Evolutionary conservation across 2,113 vertebrate genomes (phyloP).

Genomic region (Stomatorhinus ivindoensis): DNA sequence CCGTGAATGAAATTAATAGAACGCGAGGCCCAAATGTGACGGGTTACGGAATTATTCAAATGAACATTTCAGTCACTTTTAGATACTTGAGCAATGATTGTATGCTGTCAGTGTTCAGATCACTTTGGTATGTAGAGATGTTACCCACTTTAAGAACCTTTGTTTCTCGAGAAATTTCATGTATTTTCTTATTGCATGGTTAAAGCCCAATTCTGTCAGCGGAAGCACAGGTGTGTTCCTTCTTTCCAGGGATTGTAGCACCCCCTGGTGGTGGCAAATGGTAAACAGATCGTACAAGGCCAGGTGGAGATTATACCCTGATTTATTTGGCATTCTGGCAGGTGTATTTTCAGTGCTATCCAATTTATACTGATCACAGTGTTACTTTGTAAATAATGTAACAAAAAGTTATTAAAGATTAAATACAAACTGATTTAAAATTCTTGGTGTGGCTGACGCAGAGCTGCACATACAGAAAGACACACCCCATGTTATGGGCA

Average conservation of each 20-base stretch:
- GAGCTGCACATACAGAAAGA: constrained; percentile 48
- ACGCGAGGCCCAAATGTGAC: not conserved
- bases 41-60: not conserved
- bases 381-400: constrained; percentile 68
- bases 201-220: constrained; percentile 60
- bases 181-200: constrained; percentile 79
- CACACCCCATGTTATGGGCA: constrained; percentile 51
- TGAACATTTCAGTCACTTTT: not conserved
- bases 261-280: not conserved
- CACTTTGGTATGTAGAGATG: constrained; percentile 21
- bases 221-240: not conserved
- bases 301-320: not conserved
- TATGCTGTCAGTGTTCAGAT: constrained; percentile 21
- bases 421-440: constrained; percentile 13
- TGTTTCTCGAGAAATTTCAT: constrained; percentile 73
- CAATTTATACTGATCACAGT: constrained; percentile 58
- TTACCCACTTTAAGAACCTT: constrained; percentile 39
- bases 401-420: constrained; percentile 50
- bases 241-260: not conserved
- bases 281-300: not conserved
- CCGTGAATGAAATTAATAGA: not conserved
- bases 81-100: constrained; percentile 16
- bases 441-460: constrained; percentile 53
- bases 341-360: constrained; percentile 55
- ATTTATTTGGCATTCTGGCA: not conserved